Evolutionary conservation across 2,888 invertebrate genomes (phyloP).

Genomic region (Glyphotaelius pellucidus): DNA sequence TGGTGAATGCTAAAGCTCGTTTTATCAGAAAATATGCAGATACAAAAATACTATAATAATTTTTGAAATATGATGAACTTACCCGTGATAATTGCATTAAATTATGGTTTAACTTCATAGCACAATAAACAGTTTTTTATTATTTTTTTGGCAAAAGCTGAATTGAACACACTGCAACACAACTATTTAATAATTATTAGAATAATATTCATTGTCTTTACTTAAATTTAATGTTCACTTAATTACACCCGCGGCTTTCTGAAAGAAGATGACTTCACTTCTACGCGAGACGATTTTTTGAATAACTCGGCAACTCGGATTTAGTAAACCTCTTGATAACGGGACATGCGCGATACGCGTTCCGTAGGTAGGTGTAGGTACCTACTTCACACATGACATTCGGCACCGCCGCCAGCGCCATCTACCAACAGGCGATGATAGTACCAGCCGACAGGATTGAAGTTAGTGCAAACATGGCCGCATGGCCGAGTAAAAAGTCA

Average conservation of each 20-base stretch:
- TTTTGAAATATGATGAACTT: constrained; percentile 17
- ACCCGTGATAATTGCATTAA: constrained; percentile 60
- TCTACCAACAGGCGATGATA: background rate
- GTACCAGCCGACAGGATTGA: constrained; percentile 35
- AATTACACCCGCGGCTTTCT: constrained; percentile 29
- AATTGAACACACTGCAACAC: constrained; percentile 6
- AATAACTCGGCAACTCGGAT: constrained; percentile 55
- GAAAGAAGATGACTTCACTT: constrained; percentile 46
- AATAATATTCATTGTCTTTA: constrained; percentile 39
- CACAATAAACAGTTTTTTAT: constrained; percentile 46
- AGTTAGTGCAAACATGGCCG: constrained; percentile 72
- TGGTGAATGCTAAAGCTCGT: background rate
- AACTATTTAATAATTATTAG: background rate
- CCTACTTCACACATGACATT: constrained; percentile 44
- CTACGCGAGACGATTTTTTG: constrained; percentile 56
- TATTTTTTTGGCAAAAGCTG: constrained; percentile 34
- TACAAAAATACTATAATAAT: background rate
- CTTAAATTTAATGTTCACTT: constrained; percentile 31
- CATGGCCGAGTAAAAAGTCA: constrained; percentile 72
- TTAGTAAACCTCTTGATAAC: constrained; percentile 60
- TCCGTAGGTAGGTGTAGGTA: constrained; percentile 17
- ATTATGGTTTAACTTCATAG: constrained; percentile 54
- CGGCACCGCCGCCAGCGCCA: constrained; percentile 33
- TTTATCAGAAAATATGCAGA: background rate
- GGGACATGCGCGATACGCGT: constrained; percentile 61